phyloP scores from a whole-genome alignment of 1,140 invertebrate species.

The Melitaea cinxia region DNA sequence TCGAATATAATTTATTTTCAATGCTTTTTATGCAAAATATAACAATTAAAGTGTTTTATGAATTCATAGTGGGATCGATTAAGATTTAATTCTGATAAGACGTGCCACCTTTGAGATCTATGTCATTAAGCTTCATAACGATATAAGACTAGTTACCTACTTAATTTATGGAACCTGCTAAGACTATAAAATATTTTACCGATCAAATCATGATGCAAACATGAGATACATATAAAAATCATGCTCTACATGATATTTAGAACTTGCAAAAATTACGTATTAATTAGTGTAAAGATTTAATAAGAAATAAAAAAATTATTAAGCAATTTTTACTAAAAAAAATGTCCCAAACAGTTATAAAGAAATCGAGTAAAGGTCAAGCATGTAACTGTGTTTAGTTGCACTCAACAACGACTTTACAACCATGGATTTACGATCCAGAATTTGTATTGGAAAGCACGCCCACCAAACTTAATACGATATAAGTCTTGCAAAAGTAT shows the following conservation, averaged over 20 bases:
- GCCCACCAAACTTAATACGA: constrained; percentile 55
- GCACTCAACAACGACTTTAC: constrained; percentile 47
- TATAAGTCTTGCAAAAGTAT: constrained; percentile 44
- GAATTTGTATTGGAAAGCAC: constrained; percentile 51
- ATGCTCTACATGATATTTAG: too few relatives aligned
- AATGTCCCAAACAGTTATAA: constrained; percentile 62
- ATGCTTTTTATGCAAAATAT: constrained; percentile 65
- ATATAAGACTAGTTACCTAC: constrained; percentile 38
- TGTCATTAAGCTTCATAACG: constrained; percentile 56
- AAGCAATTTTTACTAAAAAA: too few relatives aligned
- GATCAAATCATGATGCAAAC: not conserved
- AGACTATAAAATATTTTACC: not conserved
- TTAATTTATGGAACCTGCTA: constrained; percentile 44
- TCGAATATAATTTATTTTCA: constrained; percentile 61
- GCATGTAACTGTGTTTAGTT: constrained; percentile 41
- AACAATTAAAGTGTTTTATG: constrained; percentile 71
- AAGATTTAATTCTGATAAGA: constrained; percentile 73
- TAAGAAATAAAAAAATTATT: too few relatives aligned
- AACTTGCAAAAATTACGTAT: too few relatives aligned
- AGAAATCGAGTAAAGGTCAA: constrained; percentile 56
- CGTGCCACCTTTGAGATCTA: constrained; percentile 49
- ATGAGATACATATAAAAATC: not conserved
- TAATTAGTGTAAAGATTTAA: too few relatives aligned
- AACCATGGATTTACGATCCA: constrained; percentile 57
- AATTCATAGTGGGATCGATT: constrained; percentile 63